Evolutionary conservation across 2,888 invertebrate species (phyloP).

Genomic region (Ditylenchus weischeri): DNA sequence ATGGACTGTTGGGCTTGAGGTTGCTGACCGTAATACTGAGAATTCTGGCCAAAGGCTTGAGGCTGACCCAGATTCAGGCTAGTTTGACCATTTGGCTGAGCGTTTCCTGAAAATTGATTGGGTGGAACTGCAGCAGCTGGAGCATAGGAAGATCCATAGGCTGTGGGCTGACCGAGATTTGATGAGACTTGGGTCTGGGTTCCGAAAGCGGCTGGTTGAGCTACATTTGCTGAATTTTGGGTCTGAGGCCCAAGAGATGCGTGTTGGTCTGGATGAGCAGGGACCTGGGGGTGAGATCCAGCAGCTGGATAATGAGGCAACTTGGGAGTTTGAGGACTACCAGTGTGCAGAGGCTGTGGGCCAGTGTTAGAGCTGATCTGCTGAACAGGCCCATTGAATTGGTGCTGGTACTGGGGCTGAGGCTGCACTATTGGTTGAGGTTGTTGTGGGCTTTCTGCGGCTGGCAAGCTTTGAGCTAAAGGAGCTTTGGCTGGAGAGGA

Average conservation of each 20-base stretch:
- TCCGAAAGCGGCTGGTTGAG: not conserved
- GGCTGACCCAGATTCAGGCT: conserved; percentile 10
- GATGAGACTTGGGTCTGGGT: not conserved
- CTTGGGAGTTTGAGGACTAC: not conserved
- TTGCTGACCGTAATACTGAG: conserved; percentile 24
- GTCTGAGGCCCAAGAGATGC: not conserved
- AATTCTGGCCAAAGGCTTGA: conserved; percentile 16
- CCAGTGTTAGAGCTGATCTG: conserved; percentile 9
- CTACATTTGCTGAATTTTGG: not conserved
- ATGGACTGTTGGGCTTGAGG: conserved; percentile 25
- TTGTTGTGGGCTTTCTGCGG: no score
- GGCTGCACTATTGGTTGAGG: not conserved
- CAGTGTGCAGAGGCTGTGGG: not conserved
- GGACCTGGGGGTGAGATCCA: no score
- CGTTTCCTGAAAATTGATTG: not conserved
- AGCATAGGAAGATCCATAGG: conserved; percentile 17
- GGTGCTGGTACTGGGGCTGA: conserved; percentile 11
- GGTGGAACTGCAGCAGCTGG: not conserved
- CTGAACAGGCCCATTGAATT: not conserved
- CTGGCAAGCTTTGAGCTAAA: not conserved
- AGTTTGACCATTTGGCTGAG: not conserved
- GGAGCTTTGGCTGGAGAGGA: not conserved
- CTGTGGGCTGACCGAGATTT: conserved; percentile 4
- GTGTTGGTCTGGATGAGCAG: no score
- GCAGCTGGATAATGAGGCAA: no score